Evolutionary conservation across 2,113 vertebrate species (phyloP).

Genomic region (Erythrocebus patas): DNA sequence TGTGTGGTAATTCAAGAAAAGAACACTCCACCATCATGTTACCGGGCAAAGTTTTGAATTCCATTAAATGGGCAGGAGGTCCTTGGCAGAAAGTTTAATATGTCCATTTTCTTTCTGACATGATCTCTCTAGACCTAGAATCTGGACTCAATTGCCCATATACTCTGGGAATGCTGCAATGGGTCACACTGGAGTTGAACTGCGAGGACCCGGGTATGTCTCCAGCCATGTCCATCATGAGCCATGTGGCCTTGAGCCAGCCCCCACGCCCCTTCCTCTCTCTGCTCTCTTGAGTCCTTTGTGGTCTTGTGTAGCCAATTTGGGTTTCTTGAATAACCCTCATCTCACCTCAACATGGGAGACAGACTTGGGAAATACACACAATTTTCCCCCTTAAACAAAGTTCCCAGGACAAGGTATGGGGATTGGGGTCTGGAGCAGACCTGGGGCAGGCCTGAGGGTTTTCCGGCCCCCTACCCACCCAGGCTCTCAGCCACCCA

Average conservation of each 20-base stretch:
- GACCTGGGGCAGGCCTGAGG: neutral
- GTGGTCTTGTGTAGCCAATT: neutral
- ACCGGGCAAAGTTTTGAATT: neutral
- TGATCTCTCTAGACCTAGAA: neutral
- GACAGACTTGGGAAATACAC: neutral
- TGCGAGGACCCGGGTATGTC: neutral
- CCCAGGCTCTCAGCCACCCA: neutral
- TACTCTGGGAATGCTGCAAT: neutral
- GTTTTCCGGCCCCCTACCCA: rapidly evolving
- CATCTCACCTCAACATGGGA: neutral
- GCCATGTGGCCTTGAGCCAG: neutral
- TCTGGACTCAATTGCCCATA: neutral
- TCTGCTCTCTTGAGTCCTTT: neutral
- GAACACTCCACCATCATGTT: neutral
- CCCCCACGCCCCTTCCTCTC: neutral
- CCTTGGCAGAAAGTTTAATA: neutral
- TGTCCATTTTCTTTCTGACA: neutral
- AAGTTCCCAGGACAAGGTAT: constrained; percentile 60
- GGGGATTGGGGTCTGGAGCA: neutral
- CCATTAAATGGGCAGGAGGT: neutral
- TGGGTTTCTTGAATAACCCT: neutral
- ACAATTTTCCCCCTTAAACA: neutral
- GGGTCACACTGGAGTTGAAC: neutral
- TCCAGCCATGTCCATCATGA: neutral
- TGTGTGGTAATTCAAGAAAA: neutral